Evolutionary conservation across 2,797 vertebrate genomes (phyloP), one percentile per base, ranked within the genome.

Genomic region (Lithobates pipiens): DNA sequence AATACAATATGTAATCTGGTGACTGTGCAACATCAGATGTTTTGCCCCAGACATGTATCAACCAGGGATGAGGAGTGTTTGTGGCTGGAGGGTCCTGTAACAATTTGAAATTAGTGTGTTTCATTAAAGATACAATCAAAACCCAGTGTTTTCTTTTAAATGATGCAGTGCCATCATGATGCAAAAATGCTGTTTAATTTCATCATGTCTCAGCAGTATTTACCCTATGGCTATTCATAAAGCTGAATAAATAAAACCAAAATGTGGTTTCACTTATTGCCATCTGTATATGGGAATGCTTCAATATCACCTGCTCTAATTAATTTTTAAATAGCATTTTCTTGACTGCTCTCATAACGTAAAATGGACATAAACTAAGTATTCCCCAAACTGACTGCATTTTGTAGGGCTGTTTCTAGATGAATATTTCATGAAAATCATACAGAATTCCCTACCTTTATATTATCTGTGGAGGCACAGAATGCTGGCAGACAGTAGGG

Each of bases 1-100:
- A 82, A 42, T 82, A n/a, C 85, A 82, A 77, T 70, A 86, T 86
- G 85, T 77, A 76, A 82, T 85, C 77, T 63, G 13, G 34, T 46
- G 75, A 63, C 69, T 72, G 54, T 25, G 36, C 50, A 54, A 79
- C n/a, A 63, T 82, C 70, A 82, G 57, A 74, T 32, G 27, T 61
- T 65, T 73, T 73, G 76, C 46, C n/a, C 23, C 13, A 10, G 46
- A 85, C 57, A 10, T 50, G 69, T 79, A 70, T 65, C 44, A 36
- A 3, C 68, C 29, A 11, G 44, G 71, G 78, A 80, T 36, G 50
- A 65, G 67, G 46, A 23, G 23, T 54, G 29, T 50, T 80, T 29
- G 27, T 80, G 32, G 78, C 78, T 54, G 78, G 44, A 71, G 68
- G 68, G 67, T 54, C 29, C 36, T 15, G 44, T 36, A 80, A 50